Base-by-base conservation (phyloP, 2,888 invertebrate genomes). In the Euplexia lucipara region DNA sequence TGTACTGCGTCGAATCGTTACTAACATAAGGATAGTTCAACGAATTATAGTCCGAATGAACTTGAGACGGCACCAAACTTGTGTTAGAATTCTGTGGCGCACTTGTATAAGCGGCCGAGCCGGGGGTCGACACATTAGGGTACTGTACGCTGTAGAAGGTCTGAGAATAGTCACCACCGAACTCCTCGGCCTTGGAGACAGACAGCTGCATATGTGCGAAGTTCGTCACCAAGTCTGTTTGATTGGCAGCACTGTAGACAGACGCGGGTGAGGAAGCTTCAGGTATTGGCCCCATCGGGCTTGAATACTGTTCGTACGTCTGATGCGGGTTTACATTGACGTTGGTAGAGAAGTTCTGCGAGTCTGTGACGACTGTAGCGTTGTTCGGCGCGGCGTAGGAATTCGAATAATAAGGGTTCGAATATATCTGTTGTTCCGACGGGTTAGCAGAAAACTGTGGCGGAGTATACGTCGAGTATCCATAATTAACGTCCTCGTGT, bases 181-280 rank as follows among this genome's bases (percentile, higher is more conserved):
- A 89, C 30, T 78, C 61, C 4, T 91, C 91, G 0, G 86, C 64
- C 72, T 92, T 92, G 0, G 88, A 84, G 0, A 56, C 85, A 0
- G 89, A 74, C 1, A 95, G 83, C 35, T 94, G 91, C 93, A 95
- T 91, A 63, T 94, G 91, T 0, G 91, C 87, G 66, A 95, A 93
- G 56, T 87, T 92, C 0, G 88, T 75, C 59, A 82, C 88, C 70
- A 94, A 82, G 22, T 94, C 93, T 0, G 77, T 64, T 49, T 88
- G 88, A 45, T 85, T 87, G 3, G 64, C 66, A 1, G 78, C 39
- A 34, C 67, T 84, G 70, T 87, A 88, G 0, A 81, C 58, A 10
- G 85, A 78, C 5, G 76, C 64, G 0, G 85, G 53, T 0, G 90
- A 70, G 0, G 83, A 74, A 35, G 69, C 30, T 22, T 92, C 92